Conservation (phyloP, 2,888 invertebrate species). For the Buathra laborator region DNA sequence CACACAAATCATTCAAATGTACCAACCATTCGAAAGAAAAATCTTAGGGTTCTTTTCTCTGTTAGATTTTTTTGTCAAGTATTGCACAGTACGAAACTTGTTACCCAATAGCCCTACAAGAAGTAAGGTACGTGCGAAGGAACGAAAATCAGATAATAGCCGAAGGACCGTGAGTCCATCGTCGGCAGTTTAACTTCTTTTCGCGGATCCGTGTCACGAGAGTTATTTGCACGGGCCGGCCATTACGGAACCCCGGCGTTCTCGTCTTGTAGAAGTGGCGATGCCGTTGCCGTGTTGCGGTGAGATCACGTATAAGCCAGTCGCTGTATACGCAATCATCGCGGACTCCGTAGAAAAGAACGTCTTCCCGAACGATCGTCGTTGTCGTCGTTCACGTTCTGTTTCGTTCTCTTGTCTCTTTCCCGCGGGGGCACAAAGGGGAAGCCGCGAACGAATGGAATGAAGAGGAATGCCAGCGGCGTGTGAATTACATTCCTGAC, state of each 20-base stretch:
- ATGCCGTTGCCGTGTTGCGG: constrained; percentile 63
- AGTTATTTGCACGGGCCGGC: constrained; percentile 67
- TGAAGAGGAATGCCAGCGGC: constrained; percentile 81
- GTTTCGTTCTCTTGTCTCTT: constrained; percentile 5
- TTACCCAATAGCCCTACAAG: not conserved
- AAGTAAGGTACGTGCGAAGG: constrained; percentile 26
- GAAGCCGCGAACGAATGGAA: constrained; percentile 77
- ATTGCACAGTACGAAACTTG: not conserved
- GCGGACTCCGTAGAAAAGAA: constrained; percentile 53
- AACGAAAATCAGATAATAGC: constrained; percentile 7
- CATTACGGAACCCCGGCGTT: constrained; percentile 62
- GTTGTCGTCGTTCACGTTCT: constrained; percentile 42
- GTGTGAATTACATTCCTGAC: constrained; percentile 84
- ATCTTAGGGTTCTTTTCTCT: not conserved
- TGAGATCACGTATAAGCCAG: constrained; percentile 57
- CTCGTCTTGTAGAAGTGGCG: constrained; percentile 48
- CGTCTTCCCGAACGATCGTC: constrained; percentile 37
- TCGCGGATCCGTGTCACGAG: constrained; percentile 67
- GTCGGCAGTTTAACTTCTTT: constrained; percentile 69
- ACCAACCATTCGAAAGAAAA: not conserved
- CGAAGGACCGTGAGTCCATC: constrained; percentile 43
- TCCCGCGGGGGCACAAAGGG: constrained; percentile 74
- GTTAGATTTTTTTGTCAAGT: not conserved
- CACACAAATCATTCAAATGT: not conserved
- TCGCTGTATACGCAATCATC: constrained; percentile 33